Evolutionary conservation across 2,113 vertebrate species (phyloP).

Genomic region (Cnemophilus loriae): DNA sequence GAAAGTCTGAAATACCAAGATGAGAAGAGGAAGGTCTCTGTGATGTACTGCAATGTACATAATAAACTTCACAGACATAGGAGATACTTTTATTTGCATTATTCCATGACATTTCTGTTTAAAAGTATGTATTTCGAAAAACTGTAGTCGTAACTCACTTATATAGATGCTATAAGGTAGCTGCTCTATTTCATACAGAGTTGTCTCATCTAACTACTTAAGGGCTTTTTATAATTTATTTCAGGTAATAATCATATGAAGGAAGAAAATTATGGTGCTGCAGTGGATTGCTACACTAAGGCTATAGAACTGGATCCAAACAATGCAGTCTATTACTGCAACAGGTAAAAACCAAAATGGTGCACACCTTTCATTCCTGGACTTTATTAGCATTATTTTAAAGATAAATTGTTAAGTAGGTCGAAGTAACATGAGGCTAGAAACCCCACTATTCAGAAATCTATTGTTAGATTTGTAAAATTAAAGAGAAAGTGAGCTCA

Average conservation of each 20-base stretch:
- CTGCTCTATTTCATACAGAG: neutral
- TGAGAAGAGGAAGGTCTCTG: neutral
- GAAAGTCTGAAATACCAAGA: neutral
- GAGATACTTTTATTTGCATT: neutral
- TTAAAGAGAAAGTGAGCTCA: neutral
- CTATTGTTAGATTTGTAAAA: neutral
- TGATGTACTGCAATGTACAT: neutral
- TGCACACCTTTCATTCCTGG: neutral
- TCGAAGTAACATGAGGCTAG: neutral
- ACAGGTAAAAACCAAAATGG: conserved; percentile 78
- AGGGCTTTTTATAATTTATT: conserved; percentile 16
- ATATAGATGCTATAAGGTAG: neutral
- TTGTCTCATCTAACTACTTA: neutral
- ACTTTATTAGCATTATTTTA: neutral
- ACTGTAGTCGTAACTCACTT: neutral
- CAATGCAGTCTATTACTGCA: conserved; percentile 96
- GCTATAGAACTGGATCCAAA: conserved; percentile 92
- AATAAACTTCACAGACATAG: neutral
- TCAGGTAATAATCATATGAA: conserved; percentile 98
- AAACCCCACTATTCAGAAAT: neutral
- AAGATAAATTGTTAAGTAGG: neutral
- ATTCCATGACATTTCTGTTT: neutral
- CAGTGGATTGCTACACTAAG: conserved; percentile 91
- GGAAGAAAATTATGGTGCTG: conserved; percentile 91
- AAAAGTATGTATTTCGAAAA: neutral